Evolutionary conservation across 1,140 invertebrate genomes (phyloP).

Genomic region (Anastrepha obliqua): DNA sequence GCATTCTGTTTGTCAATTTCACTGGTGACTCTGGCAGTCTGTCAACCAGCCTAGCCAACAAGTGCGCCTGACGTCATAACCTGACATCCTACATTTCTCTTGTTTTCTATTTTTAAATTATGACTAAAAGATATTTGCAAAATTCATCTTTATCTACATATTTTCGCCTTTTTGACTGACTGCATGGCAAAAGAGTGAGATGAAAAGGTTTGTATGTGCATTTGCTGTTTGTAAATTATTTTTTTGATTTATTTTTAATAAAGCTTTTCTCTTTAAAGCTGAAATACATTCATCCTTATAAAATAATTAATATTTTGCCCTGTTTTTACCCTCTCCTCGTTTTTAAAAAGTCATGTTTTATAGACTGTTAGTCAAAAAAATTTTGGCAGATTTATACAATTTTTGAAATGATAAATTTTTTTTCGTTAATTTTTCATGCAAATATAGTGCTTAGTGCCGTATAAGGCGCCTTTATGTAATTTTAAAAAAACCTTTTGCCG

Average conservation of each 20-base stretch:
- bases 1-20: neutral
- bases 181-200: neutral
- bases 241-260: neutral
- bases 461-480: too few species aligned
- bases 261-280: too few species aligned
- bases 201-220: constrained; percentile 2
- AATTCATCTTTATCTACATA: constrained; percentile 8
- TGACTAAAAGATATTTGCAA: constrained; percentile 33
- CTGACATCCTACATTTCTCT: neutral
- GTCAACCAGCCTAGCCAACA: neutral
- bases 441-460: too few species aligned
- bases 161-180: neutral
- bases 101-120: constrained; percentile 8
- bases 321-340: too few species aligned
- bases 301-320: too few species aligned
- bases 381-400: too few species aligned
- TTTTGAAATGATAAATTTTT: too few species aligned
- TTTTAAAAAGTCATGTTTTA: too few species aligned
- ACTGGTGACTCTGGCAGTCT: neutral
- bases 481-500: too few species aligned
- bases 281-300: too few species aligned
- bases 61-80: constrained; percentile 26
- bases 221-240: neutral
- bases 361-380: too few species aligned
- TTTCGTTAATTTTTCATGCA: too few species aligned